Percentiles rank a stretch among this genome's conserved stretches.
Conservation (phyloP, 2,113 vertebrate species). For the Pleuronectes platessa region DNA sequence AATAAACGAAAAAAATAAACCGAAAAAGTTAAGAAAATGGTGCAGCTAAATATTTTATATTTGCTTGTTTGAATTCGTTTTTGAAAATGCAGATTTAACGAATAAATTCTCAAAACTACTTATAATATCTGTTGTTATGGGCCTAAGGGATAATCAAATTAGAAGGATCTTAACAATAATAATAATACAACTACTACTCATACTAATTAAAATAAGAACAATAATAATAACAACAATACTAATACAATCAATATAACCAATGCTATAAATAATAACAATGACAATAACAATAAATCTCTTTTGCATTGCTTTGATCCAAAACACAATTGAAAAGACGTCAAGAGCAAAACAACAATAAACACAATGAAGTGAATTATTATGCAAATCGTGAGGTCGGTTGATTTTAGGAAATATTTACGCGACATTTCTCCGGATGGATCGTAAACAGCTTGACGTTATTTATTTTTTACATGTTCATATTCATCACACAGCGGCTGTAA, state of each 20-base stretch:
- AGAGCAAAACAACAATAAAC: conserved; percentile 23
- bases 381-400: conserved; percentile 7
- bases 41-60: not conserved
- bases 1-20: not conserved
- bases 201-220: too few relatives aligned
- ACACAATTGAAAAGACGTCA: not conserved
- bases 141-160: not conserved
- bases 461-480: conserved; percentile 12
- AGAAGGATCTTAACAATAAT: not conserved
- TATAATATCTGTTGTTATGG: not conserved
- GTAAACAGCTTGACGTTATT: conserved; percentile 3
- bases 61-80: conserved; percentile 38
- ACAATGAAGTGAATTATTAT: conserved; percentile 37
- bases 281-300: conserved; percentile 1
- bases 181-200: not conserved
- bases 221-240: too few relatives aligned
- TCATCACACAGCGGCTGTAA: conserved; percentile 47
- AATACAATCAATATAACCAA: too few relatives aligned
- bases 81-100: conserved; percentile 15
- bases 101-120: conserved; percentile 8
- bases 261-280: not conserved
- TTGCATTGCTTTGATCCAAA: not conserved
- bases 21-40: not conserved
- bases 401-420: conserved; percentile 14
- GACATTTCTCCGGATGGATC: conserved; percentile 1